Conservation (phyloP, 2,888 invertebrate genomes). For the Hypsopygia costalis region DNA sequence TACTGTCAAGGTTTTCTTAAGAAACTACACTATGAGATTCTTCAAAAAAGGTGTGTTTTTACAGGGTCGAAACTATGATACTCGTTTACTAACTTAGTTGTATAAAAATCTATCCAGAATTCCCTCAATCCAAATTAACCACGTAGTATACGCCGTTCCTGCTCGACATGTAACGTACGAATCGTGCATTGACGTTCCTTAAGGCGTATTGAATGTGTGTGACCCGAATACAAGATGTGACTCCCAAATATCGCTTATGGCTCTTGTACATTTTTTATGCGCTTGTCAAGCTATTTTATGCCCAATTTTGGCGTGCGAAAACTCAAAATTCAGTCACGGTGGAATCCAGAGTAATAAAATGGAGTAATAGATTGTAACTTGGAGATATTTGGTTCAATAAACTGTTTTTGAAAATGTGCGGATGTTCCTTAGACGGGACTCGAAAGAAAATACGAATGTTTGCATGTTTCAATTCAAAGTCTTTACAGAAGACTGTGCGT, state of each 20-base stretch:
- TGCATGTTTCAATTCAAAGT: too few relatives aligned
- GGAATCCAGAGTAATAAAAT: conserved; percentile 6
- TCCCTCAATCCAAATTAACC: neutral
- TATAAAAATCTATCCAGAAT: too few relatives aligned
- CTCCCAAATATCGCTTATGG: neutral
- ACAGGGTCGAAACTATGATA: too few relatives aligned
- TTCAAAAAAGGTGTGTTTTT: too few relatives aligned
- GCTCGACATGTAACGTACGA: conserved; percentile 15
- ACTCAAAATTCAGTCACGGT: conserved; percentile 8
- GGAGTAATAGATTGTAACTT: conserved; percentile 8
- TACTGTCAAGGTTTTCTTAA: too few relatives aligned
- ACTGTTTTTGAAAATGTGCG: too few relatives aligned
- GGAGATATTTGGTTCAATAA: too few relatives aligned
- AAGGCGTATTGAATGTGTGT: conserved; percentile 16
- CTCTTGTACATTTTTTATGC: conserved; percentile 9
- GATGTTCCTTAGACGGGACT: too few relatives aligned
- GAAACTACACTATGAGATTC: too few relatives aligned
- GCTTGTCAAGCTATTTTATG: conserved; percentile 10
- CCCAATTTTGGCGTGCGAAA: conserved; percentile 2
- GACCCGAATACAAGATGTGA: conserved; percentile 25
- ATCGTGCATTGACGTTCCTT: conserved; percentile 19
- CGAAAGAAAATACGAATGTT: too few relatives aligned
- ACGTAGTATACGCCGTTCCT: neutral
- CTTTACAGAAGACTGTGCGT: too few relatives aligned
- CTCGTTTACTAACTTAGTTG: too few relatives aligned